Evolutionary conservation across 2,888 invertebrate species (phyloP).

Genomic region (Machimus rusticus): DNA sequence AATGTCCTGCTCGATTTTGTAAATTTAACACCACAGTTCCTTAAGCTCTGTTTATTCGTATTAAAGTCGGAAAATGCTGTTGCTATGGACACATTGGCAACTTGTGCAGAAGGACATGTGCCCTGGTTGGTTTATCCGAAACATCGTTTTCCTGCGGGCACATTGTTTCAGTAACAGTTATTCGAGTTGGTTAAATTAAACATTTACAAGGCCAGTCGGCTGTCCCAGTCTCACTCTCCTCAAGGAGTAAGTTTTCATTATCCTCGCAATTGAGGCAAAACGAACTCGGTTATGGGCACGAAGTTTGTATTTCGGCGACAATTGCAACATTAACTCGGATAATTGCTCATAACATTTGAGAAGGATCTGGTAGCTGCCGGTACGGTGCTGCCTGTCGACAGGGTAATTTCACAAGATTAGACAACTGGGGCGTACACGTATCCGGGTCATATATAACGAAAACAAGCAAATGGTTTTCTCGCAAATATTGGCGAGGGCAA

Average conservation of each 20-base stretch:
- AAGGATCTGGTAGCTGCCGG: conserved; percentile 18
- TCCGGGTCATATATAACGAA: not conserved
- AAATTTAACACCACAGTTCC: not conserved
- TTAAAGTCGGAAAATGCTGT: not conserved
- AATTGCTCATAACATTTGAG: conserved; percentile 34
- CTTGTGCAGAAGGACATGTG: conserved; percentile 3
- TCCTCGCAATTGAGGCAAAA: conserved; percentile 36
- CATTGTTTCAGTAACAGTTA: conserved; percentile 7
- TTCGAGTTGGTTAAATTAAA: conserved; percentile 31
- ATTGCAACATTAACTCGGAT: conserved; percentile 38
- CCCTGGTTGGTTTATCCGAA: not conserved
- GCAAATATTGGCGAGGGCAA: not conserved
- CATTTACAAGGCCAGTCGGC: conserved; percentile 8
- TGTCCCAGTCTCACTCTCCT: not conserved
- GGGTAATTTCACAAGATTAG: conserved; percentile 13
- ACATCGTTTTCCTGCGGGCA: conserved; percentile 3
- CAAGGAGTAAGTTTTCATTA: conserved; percentile 31
- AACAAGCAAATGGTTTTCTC: not conserved
- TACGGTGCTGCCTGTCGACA: not conserved
- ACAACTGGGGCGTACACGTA: not conserved
- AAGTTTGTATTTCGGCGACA: conserved; percentile 38
- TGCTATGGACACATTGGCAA: not conserved
- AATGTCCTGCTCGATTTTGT: not conserved
- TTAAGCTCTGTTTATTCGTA: not conserved
- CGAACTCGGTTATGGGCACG: conserved; percentile 24